Evolutionary conservation across 1,140 invertebrate species (phyloP).

Genomic region (Zophobas morio): DNA sequence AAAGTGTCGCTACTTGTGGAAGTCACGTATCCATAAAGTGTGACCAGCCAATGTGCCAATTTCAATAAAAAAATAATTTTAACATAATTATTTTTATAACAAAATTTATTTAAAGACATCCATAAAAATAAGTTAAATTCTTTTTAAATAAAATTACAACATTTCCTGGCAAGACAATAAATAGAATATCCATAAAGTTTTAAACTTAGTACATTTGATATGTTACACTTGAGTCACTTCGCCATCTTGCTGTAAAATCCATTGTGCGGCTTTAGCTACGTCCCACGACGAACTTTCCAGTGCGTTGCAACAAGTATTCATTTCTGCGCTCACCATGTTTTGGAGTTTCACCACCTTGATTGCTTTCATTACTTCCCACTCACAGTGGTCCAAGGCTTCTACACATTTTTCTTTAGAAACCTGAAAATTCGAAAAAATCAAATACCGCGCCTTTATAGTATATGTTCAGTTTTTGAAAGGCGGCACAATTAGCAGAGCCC

Average conservation of each 20-base stretch:
- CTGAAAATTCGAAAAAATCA: conserved; percentile 64
- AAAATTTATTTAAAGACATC: conserved; percentile 9
- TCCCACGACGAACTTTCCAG: conserved; percentile 65
- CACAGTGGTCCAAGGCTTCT: conserved; percentile 83
- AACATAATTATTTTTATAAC: conserved; percentile 37
- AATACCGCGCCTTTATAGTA: no score
- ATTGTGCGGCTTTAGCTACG: conserved; percentile 66
- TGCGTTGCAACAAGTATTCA: conserved; percentile 62
- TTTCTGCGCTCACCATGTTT: conserved; percentile 71
- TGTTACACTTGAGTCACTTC: conserved; percentile 64
- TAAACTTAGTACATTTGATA: conserved; percentile 7
- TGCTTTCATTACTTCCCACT: conserved; percentile 91
- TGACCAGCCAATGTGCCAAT: conserved; percentile 6
- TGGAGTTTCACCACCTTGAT: conserved; percentile 88
- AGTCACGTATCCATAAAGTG: conserved; percentile 19
- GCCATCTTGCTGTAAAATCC: conserved; percentile 66
- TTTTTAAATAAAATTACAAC: conserved; percentile 31
- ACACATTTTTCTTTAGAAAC: conserved; percentile 86
- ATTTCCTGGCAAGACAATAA: conserved; percentile 44
- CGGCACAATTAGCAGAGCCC: no score
- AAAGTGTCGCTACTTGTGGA: conserved; percentile 28
- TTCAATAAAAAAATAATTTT: conserved; percentile 33
- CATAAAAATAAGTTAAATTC: conserved; percentile 38
- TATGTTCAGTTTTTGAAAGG: no score
- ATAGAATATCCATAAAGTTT: conserved; percentile 18